Evolutionary conservation across 2,888 invertebrate species (phyloP), one percentile per base, ranked within the genome.

Genomic region (Encarsia formosa): DNA sequence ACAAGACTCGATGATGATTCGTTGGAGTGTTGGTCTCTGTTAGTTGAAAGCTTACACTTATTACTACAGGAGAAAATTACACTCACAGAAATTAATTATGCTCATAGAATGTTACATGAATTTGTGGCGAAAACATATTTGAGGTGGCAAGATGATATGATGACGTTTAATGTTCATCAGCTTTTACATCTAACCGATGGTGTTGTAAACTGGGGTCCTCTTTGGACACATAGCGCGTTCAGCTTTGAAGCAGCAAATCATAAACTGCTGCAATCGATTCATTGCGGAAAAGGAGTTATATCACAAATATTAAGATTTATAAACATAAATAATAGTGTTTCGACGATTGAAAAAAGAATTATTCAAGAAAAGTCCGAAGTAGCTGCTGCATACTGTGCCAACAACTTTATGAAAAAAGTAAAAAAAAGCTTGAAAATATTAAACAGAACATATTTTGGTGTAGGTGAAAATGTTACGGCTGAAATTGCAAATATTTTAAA

Each of bases 121-220:
- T 46, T 46, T 38, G 47, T 47, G 41, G 49, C 3, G 37, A 19
- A 15, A 39, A 52, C 51, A 26, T 38, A 9, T 44, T 58, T 13
- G 56, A 56, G 5, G 37, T 45, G 24, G 39, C 43, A 31, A 24
- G 46, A 19, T 2, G 18, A 15, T 15, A 18, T 3, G 3, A 46
- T 58, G 49, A 54, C 57, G 2, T 60, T 49, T 23, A 60, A 59
- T 50, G 24, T 59, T 1, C 60, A 61, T 20, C 49, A 59, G 20
- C 41, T 59, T 4, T 34, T 54, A 8, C 62, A 62, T 47, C 47
- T 62, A 18, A 9, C 50, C 5, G 13, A 40, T 20, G 57, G 57
- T 42, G 59, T 62, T 31, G 29, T n/a, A n/a, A 47, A 59, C 43
- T 63, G 57, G 57, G 60, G 60, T 13, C 61, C 60, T 26, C 31